Percentiles rank a stretch among this genome's conserved stretches.
These are phyloP conservation scores for Melanerpes aurifrons DNA, from an alignment of 2,113 vertebrate genomes.

Conservation along the genomic window DNA sequence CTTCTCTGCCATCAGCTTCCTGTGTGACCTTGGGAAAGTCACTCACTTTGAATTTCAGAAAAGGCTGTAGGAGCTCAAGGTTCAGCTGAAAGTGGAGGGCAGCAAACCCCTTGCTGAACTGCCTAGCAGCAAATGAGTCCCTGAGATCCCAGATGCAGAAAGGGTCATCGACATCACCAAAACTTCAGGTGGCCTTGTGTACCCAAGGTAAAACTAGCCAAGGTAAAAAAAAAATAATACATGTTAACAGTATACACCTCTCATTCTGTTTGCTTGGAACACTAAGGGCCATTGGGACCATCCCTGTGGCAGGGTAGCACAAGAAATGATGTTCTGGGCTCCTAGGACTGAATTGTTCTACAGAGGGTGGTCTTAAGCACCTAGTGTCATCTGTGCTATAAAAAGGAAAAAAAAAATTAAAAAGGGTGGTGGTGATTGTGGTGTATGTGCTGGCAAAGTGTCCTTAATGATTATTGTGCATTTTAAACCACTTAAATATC, in stretches of 20 bases:
- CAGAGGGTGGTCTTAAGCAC: background rate
- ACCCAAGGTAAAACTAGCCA: background rate
- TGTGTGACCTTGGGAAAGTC: background rate
- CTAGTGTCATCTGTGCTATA: background rate
- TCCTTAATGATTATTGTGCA: background rate
- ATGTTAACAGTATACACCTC: background rate
- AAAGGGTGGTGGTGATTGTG: too few species aligned
- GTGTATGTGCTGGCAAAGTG: background rate
- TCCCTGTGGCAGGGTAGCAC: background rate
- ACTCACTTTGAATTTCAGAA: conserved; percentile 18
- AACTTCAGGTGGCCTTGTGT: background rate
- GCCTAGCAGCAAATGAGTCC: conserved; percentile 5
- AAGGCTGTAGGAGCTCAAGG: background rate
- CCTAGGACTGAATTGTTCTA: background rate
- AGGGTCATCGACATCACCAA: background rate
- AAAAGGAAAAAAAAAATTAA: background rate
- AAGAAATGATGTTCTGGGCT: background rate
- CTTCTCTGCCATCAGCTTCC: background rate
- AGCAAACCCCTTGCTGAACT: background rate
- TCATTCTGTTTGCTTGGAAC: background rate
- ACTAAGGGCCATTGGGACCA: background rate
- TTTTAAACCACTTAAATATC: background rate
- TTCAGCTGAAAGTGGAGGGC: background rate
- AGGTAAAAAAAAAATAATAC: background rate
- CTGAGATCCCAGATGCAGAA: background rate